Conservation (phyloP, 2,797 vertebrate genomes). For the Glossophaga mutica region DNA sequence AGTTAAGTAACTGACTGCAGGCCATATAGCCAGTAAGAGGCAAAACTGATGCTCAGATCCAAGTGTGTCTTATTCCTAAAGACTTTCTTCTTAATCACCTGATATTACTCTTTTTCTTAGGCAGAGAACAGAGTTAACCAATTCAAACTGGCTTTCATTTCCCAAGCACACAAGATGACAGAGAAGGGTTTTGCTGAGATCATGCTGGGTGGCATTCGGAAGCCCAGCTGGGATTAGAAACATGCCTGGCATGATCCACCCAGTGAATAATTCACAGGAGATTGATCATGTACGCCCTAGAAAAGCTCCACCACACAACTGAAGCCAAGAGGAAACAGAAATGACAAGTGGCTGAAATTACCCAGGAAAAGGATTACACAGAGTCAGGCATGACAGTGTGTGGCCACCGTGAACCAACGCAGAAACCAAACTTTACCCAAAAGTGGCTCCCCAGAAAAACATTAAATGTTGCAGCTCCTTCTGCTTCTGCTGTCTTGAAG, state of each 20-base stretch:
- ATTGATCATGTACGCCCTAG: not conserved
- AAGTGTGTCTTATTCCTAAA: not conserved
- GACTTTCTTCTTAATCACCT: not conserved
- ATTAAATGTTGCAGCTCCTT: rapidly evolving
- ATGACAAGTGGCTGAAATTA: not conserved
- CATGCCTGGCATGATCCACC: not conserved
- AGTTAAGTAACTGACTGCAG: not conserved
- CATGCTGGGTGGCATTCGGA: not conserved
- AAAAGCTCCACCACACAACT: not conserved
- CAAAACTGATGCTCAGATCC: not conserved
- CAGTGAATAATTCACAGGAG: not conserved
- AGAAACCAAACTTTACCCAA: slow-evolving; percentile 35
- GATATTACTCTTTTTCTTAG: not conserved
- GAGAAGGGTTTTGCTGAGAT: not conserved
- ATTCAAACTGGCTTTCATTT: slow-evolving; percentile 10
- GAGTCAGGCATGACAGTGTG: not conserved
- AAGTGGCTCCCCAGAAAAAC: not conserved
- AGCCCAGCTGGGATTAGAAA: not conserved
- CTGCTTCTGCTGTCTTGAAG: not conserved
- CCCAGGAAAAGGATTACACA: not conserved
- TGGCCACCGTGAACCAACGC: not conserved
- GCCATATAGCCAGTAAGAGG: not conserved
- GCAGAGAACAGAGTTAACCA: not conserved
- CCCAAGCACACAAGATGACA: not conserved
- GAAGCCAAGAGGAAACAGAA: not conserved